These are phyloP conservation scores for Hirtodrosophila alboralis DNA, from an alignment of 2,888 invertebrate genomes.

Conservation along the genomic window DNA sequence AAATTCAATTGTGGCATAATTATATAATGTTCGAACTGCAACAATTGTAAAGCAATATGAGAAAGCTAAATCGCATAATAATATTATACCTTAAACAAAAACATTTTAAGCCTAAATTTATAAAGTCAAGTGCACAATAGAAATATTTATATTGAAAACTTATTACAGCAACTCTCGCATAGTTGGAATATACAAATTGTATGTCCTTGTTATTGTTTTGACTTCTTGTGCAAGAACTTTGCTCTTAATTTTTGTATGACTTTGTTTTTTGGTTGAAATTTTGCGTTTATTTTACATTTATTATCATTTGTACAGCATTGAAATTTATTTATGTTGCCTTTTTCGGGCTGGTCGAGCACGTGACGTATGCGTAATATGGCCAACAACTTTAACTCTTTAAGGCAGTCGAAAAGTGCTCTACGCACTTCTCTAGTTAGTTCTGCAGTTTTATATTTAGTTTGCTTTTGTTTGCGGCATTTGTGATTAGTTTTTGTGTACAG, in stretches of 20 bases:
- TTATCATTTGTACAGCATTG: conserved; percentile 75
- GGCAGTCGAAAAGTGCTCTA: background rate
- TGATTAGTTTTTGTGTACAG: conserved; percentile 67
- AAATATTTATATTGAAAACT: background rate
- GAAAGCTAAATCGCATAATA: no score
- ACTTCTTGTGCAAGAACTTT: conserved; percentile 75
- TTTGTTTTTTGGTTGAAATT: conserved; percentile 48
- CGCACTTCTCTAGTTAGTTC: conserved; percentile 2
- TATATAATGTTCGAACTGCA: no score
- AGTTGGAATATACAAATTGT: conserved; percentile 36
- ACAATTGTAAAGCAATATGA: no score
- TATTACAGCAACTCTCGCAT: conserved; percentile 32
- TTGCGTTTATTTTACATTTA: conserved; percentile 78
- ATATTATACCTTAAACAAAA: no score
- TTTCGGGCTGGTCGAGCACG: conserved; percentile 30
- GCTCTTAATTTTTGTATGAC: conserved; percentile 65
- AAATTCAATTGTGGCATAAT: no score
- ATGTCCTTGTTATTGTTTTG: conserved; percentile 78
- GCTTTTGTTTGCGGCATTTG: conserved; percentile 52
- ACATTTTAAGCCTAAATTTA: no score
- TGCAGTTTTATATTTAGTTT: conserved; percentile 22
- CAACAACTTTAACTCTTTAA: conserved; percentile 55
- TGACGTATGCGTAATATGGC: conserved; percentile 58
- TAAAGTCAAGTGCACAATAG: no score
- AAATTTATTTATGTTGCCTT: conserved; percentile 71